Conservation (phyloP, 1,140 invertebrate species). For the Solenopsis fugax region DNA sequence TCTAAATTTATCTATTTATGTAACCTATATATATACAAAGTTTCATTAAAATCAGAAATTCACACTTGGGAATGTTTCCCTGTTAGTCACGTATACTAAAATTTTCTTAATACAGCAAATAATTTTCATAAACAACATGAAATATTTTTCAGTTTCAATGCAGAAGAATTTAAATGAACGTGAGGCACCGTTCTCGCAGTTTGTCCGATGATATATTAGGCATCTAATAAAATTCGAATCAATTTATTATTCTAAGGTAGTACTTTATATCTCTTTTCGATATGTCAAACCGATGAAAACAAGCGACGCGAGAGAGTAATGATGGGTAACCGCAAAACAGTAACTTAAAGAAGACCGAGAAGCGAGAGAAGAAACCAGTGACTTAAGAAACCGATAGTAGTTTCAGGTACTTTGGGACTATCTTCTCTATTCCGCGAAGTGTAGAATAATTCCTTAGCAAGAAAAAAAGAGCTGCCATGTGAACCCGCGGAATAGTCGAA, state of each 20-base stretch:
- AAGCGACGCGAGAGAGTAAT: conserved; percentile 18
- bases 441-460: conserved; percentile 84
- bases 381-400: conserved; percentile 82
- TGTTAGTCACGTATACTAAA: neutral
- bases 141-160: neutral
- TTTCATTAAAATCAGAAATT: too few relatives aligned
- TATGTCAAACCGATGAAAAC: conserved; percentile 5
- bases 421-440: conserved; percentile 81
- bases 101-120: neutral
- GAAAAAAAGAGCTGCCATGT: conserved; percentile 70
- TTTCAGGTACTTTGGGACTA: conserved; percentile 84
- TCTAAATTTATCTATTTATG: too few relatives aligned
- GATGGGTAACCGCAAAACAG: conserved; percentile 29
- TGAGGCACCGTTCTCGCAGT: conserved; percentile 80
- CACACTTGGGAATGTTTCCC: too few relatives aligned
- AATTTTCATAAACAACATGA: conserved; percentile 10
- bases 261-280: neutral
- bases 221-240: neutral
- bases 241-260: neutral
- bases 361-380: conserved; percentile 57
- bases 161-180: conserved; percentile 13
- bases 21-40: too few relatives aligned
- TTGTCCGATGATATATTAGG: conserved; percentile 77
- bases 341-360: conserved; percentile 45
- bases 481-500: conserved; percentile 38